Evolutionary conservation across 2,113 vertebrate species (phyloP).

Genomic region (Erpornis zantholeuca): DNA sequence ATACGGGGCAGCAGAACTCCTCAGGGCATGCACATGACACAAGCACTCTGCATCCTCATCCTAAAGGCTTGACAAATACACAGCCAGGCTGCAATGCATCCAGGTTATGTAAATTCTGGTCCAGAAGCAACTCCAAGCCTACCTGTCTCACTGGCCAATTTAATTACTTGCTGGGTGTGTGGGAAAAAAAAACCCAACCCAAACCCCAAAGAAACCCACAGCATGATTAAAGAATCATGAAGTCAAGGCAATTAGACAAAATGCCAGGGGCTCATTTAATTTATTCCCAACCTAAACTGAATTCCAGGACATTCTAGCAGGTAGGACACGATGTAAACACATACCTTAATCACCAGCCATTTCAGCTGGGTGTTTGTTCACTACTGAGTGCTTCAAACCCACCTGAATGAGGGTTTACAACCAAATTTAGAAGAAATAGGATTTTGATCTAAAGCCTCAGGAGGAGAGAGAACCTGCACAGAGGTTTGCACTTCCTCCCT

Average conservation of each 20-base stretch:
- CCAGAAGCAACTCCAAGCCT: background rate
- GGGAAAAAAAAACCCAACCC: background rate
- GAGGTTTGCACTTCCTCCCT: background rate
- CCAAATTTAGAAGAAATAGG: background rate
- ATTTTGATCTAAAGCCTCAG: background rate
- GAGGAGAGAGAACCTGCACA: background rate
- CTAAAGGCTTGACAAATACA: background rate
- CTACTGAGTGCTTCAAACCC: background rate
- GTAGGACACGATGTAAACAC: background rate
- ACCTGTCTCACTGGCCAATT: background rate
- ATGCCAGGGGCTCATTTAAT: background rate
- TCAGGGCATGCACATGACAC: background rate
- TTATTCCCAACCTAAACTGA: background rate
- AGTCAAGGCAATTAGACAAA: background rate
- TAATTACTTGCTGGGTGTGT: background rate
- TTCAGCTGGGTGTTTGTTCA: background rate
- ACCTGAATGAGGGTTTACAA: background rate
- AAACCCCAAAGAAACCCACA: background rate
- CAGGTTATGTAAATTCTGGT: background rate
- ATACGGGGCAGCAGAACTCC: background rate
- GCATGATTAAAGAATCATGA: background rate
- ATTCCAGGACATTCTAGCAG: background rate
- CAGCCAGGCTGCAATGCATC: background rate
- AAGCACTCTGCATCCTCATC: background rate
- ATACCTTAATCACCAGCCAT: background rate